Evolutionary conservation across 2,113 vertebrate genomes (phyloP).

Genomic region (Cryptoleucopteryx plumbea): DNA sequence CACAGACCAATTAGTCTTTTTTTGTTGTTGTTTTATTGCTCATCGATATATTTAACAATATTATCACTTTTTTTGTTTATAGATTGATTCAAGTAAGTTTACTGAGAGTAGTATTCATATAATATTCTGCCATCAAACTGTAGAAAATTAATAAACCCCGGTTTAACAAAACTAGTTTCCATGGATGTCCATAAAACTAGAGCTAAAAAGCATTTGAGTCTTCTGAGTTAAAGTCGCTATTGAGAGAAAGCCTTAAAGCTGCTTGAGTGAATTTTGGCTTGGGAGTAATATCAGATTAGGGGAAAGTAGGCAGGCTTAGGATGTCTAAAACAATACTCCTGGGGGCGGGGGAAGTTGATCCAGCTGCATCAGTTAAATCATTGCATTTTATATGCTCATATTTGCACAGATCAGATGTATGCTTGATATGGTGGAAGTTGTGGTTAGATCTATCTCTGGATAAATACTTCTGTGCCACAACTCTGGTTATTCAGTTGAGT

Average conservation of each 20-base stretch:
- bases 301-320: not conserved
- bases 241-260: not conserved
- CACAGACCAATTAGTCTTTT: not conserved
- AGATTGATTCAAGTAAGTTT: not conserved
- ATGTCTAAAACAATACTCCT: not conserved
- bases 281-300: not conserved
- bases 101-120: not conserved
- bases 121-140: not conserved
- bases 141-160: not conserved
- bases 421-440: not conserved
- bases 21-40: not conserved
- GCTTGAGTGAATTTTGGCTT: not conserved
- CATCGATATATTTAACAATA: not conserved
- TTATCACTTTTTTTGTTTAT: not conserved
- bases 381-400: not conserved
- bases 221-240: not conserved
- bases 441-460: not conserved
- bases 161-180: not conserved
- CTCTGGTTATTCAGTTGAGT: not conserved
- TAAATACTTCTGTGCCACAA: not conserved
- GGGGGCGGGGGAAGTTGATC: no score
- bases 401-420: not conserved
- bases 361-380: not conserved
- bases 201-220: not conserved
- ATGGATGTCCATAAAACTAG: not conserved